phyloP scores from a whole-genome alignment of 2,888 invertebrate genomes.

The Hirtodrosophila alboralis region DNA sequence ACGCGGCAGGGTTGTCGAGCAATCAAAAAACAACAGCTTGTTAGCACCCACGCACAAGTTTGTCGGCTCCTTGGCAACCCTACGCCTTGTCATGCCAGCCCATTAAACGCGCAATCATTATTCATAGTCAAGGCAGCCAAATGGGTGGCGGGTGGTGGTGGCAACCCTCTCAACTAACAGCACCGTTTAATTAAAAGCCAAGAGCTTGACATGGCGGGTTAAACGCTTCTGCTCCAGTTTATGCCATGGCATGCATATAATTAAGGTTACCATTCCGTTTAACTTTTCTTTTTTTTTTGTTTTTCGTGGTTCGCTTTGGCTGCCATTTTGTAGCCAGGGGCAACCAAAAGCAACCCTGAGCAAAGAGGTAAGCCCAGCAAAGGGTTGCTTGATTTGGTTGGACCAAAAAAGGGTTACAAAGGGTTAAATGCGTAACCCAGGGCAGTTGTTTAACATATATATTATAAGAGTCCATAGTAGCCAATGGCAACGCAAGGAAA shows the following conservation, averaged over 20 bases:
- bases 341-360: slow-evolving; percentile 45
- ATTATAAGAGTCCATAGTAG: slow-evolving; percentile 5
- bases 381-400: slow-evolving; percentile 41
- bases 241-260: slow-evolving; percentile 45
- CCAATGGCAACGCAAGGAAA: slow-evolving; percentile 47
- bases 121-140: slow-evolving; percentile 44
- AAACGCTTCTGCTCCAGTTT: slow-evolving; percentile 48
- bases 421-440: slow-evolving; percentile 54
- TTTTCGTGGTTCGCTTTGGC: slow-evolving; percentile 18
- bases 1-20: slow-evolving; percentile 28
- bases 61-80: slow-evolving; percentile 28
- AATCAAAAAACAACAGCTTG: background rate
- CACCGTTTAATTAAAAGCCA: slow-evolving; percentile 65
- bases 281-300: slow-evolving; percentile 21
- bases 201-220: slow-evolving; percentile 58
- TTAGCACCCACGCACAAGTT: background rate
- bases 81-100: slow-evolving; percentile 34
- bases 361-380: slow-evolving; percentile 19
- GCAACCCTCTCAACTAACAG: slow-evolving; percentile 53
- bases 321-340: slow-evolving; percentile 58
- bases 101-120: slow-evolving; percentile 61
- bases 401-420: slow-evolving; percentile 33
- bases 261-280: slow-evolving; percentile 41
- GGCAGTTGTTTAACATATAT: slow-evolving; percentile 10
- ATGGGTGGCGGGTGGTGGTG: slow-evolving; percentile 8